These are phyloP conservation scores for Micrasema longulum DNA, from an alignment of 1,140 invertebrate genomes.

Conservation along the genomic window DNA sequence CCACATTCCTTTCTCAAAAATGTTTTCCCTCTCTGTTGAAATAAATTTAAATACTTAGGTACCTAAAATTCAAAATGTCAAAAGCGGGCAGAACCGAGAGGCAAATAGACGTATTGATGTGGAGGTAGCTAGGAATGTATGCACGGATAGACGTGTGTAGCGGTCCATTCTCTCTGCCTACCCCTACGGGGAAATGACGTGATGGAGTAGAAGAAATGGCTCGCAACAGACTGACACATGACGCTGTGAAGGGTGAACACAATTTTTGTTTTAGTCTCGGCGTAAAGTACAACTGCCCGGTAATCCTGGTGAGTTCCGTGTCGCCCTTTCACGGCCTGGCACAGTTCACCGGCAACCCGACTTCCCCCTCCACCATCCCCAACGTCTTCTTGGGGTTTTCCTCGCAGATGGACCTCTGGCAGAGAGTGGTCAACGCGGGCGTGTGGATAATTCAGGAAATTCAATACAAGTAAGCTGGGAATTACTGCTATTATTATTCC, in stretches of 20 bases:
- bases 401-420: conserved; percentile 22
- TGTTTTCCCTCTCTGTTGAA: too few species aligned
- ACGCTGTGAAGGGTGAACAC: background rate
- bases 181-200: too few species aligned
- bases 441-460: conserved; percentile 32
- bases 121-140: too few species aligned
- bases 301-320: conserved; percentile 34
- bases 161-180: too few species aligned
- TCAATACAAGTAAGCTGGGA: conserved; percentile 23
- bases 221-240: background rate
- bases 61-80: too few species aligned
- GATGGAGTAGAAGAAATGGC: background rate
- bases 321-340: conserved; percentile 43
- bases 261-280: conserved; percentile 38
- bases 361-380: conserved; percentile 43
- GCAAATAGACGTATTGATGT: background rate
- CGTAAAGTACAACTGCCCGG: conserved; percentile 42
- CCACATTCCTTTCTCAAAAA: too few species aligned
- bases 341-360: conserved; percentile 40
- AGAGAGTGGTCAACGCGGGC: conserved; percentile 38
- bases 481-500: background rate
- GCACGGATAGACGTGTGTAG: too few species aligned
- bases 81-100: background rate
- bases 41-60: too few species aligned
- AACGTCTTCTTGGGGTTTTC: conserved; percentile 45